Percentiles rank a stretch among this genome's conserved stretches.
phyloP scores from a whole-genome alignment of 37 sponge, comb jelly and placozoan species.

The Tethya wilhelma region DNA sequence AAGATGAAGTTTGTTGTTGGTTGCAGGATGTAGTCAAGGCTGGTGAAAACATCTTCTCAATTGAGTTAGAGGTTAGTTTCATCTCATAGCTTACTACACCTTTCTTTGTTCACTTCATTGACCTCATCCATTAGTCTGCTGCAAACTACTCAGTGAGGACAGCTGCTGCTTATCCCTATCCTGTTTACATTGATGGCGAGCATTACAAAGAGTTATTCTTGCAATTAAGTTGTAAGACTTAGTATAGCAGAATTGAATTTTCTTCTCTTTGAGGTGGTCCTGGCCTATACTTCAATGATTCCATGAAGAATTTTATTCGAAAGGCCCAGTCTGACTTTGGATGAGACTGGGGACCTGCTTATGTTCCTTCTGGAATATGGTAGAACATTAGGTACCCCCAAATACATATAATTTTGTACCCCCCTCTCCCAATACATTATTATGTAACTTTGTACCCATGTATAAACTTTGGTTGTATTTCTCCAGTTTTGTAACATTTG shows the following conservation, averaged over 20 bases:
- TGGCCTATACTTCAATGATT: constrained; percentile 54
- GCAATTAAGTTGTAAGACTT: too few species aligned
- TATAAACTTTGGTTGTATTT: too few species aligned
- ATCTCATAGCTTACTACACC: too few species aligned
- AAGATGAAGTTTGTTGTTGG: too few species aligned
- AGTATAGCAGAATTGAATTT: too few species aligned
- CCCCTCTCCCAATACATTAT: too few species aligned
- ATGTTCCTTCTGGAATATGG: constrained; percentile 92
- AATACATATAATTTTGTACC: too few species aligned
- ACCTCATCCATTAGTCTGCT: constrained; percentile 46
- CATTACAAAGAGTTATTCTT: too few species aligned
- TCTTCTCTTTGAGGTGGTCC: too few species aligned
- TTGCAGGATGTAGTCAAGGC: constrained; percentile 17
- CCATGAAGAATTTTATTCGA: constrained; percentile 79
- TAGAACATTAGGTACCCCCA: constrained; percentile 72
- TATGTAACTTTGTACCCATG: too few species aligned
- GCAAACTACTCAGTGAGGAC: constrained; percentile 55
- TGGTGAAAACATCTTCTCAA: constrained; percentile 46
- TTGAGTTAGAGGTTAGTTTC: constrained; percentile 66
- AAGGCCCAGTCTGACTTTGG: constrained; percentile 98
- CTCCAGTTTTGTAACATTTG: constrained; percentile 23
- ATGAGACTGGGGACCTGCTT: constrained; percentile 99
- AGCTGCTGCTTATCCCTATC: constrained; percentile 67
- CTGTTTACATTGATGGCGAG: too few species aligned
- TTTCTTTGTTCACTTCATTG: neutral